Evolutionary conservation across 2,888 invertebrate species (phyloP).

Genomic region (Machimus atricapillus): DNA sequence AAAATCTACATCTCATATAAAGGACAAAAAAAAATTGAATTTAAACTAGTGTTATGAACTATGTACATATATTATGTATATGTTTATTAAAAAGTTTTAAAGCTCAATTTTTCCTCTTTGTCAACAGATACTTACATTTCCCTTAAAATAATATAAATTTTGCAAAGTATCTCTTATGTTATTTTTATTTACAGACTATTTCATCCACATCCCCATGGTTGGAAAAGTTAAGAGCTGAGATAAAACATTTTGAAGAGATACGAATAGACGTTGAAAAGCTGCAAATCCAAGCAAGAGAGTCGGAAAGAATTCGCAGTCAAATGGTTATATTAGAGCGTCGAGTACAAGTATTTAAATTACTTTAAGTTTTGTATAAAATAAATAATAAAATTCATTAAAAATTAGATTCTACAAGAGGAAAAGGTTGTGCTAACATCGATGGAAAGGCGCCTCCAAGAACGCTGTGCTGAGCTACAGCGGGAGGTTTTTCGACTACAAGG

Average conservation of each 20-base stretch:
- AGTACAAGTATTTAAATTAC: constrained; percentile 67
- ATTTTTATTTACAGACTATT: constrained; percentile 65
- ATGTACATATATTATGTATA: too few species aligned
- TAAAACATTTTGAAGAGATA: constrained; percentile 78
- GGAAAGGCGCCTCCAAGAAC: constrained; percentile 77
- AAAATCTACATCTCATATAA: too few species aligned
- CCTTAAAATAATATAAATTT: neutral
- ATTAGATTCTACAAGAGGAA: constrained; percentile 77
- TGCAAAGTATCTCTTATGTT: neutral
- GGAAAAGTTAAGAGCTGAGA: constrained; percentile 71
- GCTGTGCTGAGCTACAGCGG: constrained; percentile 77
- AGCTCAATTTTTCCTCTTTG: too few species aligned
- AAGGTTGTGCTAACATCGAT: constrained; percentile 76
- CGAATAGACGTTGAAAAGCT: constrained; percentile 82
- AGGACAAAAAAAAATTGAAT: too few species aligned
- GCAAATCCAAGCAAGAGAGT: constrained; percentile 73
- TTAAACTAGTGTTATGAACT: too few species aligned
- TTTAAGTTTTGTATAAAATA: neutral
- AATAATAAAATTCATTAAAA: constrained; percentile 45
- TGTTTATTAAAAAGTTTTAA: too few species aligned
- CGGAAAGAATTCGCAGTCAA: constrained; percentile 75
- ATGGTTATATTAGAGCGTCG: constrained; percentile 74
- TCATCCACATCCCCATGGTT: constrained; percentile 70
- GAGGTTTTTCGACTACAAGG: constrained; percentile 68
- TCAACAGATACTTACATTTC: too few species aligned